phyloP scores from a whole-genome alignment of 2,888 invertebrate genomes.

The Acleris emargana region DNA sequence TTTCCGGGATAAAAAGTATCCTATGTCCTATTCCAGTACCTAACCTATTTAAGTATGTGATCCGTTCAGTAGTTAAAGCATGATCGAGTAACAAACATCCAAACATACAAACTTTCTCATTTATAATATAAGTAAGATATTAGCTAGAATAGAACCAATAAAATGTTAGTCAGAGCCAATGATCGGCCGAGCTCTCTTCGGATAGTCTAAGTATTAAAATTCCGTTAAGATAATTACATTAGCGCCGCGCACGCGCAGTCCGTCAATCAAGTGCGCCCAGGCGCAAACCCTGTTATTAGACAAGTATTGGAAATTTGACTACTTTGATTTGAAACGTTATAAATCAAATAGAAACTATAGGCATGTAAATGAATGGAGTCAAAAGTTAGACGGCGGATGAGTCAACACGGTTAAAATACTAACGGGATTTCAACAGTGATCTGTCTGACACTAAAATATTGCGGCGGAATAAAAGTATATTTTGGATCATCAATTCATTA shows the following conservation, averaged over 20 bases:
- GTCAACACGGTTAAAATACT: conserved; percentile 40
- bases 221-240: conserved; percentile 68
- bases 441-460: conserved; percentile 9
- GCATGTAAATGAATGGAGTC: conserved; percentile 34
- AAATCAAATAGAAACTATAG: conserved; percentile 37
- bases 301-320: conserved; percentile 41
- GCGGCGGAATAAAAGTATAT: not conserved
- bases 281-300: conserved; percentile 43
- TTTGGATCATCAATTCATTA: no score
- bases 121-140: no score
- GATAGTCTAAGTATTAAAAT: conserved; percentile 65
- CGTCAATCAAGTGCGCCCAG: conserved; percentile 60
- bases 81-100: no score
- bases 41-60: no score
- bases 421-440: conserved; percentile 59
- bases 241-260: conserved; percentile 50
- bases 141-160: no score
- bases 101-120: no score
- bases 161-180: no score
- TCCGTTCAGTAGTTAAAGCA: no score
- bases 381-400: conserved; percentile 27
- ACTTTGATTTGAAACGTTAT: conserved; percentile 37
- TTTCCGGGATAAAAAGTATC: no score
- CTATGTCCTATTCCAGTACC: no score
- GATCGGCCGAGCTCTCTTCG: conserved; percentile 37